These are phyloP conservation scores for Menidia menidia DNA, from an alignment of 2,797 vertebrate genomes.

Conservation along the genomic window DNA sequence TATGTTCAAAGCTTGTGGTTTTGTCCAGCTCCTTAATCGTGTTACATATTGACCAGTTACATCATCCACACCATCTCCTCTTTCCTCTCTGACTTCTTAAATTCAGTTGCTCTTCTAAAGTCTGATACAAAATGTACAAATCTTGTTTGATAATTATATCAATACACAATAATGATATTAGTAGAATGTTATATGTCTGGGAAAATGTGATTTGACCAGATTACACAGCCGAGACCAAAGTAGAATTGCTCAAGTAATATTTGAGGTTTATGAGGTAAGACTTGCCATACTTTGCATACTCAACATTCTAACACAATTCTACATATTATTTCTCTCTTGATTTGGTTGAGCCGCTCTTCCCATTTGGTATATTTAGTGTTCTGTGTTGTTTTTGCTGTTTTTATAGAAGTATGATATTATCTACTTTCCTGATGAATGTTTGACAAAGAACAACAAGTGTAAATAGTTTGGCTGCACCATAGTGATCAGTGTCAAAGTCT, in stretches of 20 bases:
- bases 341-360: not conserved
- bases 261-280: not conserved
- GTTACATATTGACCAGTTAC: constrained; percentile 64
- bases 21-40: constrained; percentile 35
- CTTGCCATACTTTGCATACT: not conserved
- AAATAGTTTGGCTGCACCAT: no score
- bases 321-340: not conserved
- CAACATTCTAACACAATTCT: not conserved
- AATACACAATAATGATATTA: not conserved
- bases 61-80: constrained; percentile 26
- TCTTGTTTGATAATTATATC: not conserved
- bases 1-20: constrained; percentile 52
- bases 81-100: not conserved
- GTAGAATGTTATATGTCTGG: not conserved
- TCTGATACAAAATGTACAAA: not conserved
- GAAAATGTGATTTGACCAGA: not conserved
- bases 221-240: not conserved
- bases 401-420: no score
- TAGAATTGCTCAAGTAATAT: not conserved
- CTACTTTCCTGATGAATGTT: no score
- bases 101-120: not conserved
- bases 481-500: not conserved
- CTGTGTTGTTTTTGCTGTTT: no score
- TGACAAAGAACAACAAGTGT: no score
- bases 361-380: not conserved